phyloP scores from a whole-genome alignment of 2,113 vertebrate genomes.

The Rhabdornis inornatus region DNA sequence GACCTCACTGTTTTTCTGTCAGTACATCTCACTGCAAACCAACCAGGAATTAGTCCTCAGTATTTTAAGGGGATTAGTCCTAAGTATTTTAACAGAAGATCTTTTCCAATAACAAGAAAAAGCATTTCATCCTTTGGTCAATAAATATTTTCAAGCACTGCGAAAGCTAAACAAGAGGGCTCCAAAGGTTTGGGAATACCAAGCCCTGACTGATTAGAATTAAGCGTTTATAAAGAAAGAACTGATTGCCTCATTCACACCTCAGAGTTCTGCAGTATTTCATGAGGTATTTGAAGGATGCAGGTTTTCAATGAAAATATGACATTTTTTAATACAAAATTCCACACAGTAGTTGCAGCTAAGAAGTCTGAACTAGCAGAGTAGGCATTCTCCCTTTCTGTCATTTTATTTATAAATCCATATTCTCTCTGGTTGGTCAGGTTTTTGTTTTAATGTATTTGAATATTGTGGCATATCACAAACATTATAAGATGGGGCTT shows the following conservation, averaged over 20 bases:
- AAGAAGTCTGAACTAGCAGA: background rate
- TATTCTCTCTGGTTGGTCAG: background rate
- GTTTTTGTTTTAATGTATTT: background rate
- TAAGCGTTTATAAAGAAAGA: background rate
- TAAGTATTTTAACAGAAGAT: background rate
- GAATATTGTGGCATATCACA: background rate
- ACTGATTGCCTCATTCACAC: background rate
- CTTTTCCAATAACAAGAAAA: background rate
- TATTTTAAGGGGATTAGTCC: background rate
- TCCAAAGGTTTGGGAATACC: background rate
- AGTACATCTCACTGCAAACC: background rate
- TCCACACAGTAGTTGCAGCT: background rate
- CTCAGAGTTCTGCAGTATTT: constrained; percentile 6
- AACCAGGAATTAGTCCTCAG: background rate
- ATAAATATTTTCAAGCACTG: background rate
- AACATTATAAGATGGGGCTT: background rate
- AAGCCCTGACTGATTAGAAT: background rate
- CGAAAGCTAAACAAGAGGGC: background rate
- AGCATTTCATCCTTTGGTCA: background rate
- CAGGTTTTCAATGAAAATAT: background rate
- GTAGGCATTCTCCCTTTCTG: background rate
- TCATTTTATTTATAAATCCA: background rate
- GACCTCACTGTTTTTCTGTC: background rate
- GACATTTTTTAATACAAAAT: background rate
- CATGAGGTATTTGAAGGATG: background rate